Evolutionary conservation across 2,888 invertebrate genomes (phyloP), one percentile per base, ranked within the genome.

Genomic region (Watsonalla binaria): DNA sequence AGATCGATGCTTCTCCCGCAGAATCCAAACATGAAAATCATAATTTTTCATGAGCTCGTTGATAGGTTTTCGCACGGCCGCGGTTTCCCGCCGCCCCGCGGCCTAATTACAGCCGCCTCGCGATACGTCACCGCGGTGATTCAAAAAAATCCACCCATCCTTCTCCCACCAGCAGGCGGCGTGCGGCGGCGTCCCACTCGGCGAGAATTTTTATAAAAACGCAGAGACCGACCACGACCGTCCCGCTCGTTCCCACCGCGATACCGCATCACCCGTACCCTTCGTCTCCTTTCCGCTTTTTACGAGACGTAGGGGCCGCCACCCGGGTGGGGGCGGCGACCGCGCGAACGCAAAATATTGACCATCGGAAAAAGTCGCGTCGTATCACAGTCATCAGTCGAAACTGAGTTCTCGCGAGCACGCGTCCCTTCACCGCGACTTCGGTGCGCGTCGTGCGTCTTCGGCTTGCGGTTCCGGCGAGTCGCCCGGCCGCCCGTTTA

Each of bases 331-430:
- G 82, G 88, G 90, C 86, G 89, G 87, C 85, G 86, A 89, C 87
- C 87, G 82, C 87, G 89, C 86, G 87, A 90, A 90, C 90, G 89
- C 90, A 88, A 91, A 91, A 91, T 91, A 91, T 91, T 91, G 91
- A 91, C 91, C 91, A 91, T 91, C 88, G 91, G 90, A 91, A 91
- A 91, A 91, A 91, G 90, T 90, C 90, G 88, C 87, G 84, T 87
- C 90, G 90, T 89, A 91, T 90, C 91, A 88, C 90, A 90, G 89
- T 88, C 91, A 91, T 91, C 91, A 91, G 91, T 91, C 89, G 90
- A 86, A 89, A 90, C 87, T 76, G 88, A 87, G 88, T 86, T 84
- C 83, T 76, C 84, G 85, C 70, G 84, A 82, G 84, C 78, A 85
- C 87, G 85, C 86, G 87, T 84, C 80, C 79, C 83, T 78, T 78